phyloP scores from a whole-genome alignment of 2,797 vertebrate genomes.

The Carcharodon carcharias region DNA sequence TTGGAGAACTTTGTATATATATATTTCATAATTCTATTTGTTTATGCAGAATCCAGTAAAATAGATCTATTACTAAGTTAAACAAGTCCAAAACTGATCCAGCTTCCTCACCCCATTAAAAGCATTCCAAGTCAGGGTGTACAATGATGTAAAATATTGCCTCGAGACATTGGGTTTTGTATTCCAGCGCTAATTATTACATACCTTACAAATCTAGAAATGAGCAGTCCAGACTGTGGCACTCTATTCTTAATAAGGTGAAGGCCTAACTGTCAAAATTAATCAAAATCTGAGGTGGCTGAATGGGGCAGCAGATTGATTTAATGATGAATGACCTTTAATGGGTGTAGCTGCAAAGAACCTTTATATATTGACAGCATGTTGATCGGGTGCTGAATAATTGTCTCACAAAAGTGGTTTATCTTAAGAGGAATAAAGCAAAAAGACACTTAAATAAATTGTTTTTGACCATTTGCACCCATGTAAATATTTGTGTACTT shows the following conservation, averaged over 20 bases:
- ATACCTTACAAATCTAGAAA: constrained; percentile 5
- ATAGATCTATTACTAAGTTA: neutral
- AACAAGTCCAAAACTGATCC: neutral
- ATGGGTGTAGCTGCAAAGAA: neutral
- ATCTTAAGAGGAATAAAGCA: neutral
- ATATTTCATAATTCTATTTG: neutral
- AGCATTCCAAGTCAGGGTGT: neutral
- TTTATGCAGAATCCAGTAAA: neutral
- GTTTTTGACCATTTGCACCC: neutral
- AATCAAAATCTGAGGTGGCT: constrained; percentile 14
- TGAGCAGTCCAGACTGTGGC: neutral
- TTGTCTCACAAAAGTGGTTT: neutral
- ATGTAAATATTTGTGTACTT: neutral
- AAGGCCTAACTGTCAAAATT: constrained; percentile 9
- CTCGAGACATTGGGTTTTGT: neutral
- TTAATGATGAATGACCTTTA: constrained; percentile 29
- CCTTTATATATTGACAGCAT: constrained; percentile 23
- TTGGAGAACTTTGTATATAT: neutral
- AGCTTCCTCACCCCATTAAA: neutral
- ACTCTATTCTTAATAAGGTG: constrained; percentile 13
- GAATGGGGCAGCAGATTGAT: constrained; percentile 7
- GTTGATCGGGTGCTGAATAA: neutral
- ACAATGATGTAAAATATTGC: neutral
- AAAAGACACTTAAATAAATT: neutral
- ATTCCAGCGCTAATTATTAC: neutral